These are phyloP conservation scores for Cylindroiulus punctatus DNA, from an alignment of 2,888 invertebrate species.

Conservation along the genomic window DNA sequence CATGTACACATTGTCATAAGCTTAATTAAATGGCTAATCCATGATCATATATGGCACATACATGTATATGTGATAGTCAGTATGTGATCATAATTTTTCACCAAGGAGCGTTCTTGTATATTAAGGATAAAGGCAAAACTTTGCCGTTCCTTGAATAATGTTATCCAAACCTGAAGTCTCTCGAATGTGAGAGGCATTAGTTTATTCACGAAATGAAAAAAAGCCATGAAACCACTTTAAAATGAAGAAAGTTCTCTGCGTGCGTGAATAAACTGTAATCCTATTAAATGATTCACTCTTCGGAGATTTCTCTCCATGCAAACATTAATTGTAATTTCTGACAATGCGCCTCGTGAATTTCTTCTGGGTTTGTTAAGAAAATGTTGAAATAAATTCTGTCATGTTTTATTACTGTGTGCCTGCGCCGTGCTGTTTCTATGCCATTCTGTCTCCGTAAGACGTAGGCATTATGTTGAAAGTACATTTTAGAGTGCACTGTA, in stretches of 20 bases:
- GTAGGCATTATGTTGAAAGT: conserved; percentile 1
- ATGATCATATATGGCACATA: too few species aligned
- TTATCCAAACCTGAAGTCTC: neutral
- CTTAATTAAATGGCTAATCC: too few species aligned
- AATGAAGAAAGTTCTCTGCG: neutral
- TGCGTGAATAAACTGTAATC: neutral
- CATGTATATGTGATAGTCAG: too few species aligned
- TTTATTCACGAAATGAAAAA: neutral
- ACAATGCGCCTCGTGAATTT: neutral
- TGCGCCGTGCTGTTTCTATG: neutral
- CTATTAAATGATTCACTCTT: conserved; percentile 24
- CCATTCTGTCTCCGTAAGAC: neutral
- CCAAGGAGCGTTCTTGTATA: too few species aligned
- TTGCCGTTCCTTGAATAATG: neutral
- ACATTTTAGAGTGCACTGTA: neutral
- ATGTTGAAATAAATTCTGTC: conserved; percentile 11
- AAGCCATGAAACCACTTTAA: neutral
- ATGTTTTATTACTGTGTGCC: neutral
- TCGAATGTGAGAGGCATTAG: neutral
- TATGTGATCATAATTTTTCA: too few species aligned
- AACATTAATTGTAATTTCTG: conserved; percentile 35
- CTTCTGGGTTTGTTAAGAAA: neutral
- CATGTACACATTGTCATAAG: too few species aligned
- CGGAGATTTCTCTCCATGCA: neutral
- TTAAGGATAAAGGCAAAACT: neutral